These are phyloP conservation scores for Gymnosoma rotundatum DNA, from an alignment of 2,888 invertebrate genomes.

Conservation along the genomic window DNA sequence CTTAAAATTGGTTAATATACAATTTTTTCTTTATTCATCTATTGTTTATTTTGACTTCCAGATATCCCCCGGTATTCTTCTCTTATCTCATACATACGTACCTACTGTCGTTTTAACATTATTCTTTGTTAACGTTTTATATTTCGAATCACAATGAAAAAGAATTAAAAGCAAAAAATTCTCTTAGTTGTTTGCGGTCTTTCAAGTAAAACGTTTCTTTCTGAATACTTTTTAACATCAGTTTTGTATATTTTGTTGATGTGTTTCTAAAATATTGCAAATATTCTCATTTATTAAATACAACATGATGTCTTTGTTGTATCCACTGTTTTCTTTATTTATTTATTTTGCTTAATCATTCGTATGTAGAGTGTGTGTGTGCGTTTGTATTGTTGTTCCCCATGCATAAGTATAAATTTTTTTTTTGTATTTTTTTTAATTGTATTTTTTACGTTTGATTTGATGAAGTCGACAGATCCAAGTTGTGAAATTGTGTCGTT, in stretches of 20 bases:
- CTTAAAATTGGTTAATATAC: too few species aligned
- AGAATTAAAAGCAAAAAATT: slow-evolving; percentile 17
- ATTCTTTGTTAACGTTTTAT: slow-evolving; percentile 59
- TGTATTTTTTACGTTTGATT: slow-evolving; percentile 3
- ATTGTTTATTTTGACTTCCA: too few species aligned
- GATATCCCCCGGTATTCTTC: slow-evolving; percentile 9
- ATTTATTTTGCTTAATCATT: slow-evolving; percentile 8
- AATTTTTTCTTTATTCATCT: too few species aligned
- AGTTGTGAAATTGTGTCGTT: slow-evolving; percentile 33
- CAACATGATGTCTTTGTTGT: too few species aligned
- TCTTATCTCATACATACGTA: neutral
- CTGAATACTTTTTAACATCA: neutral
- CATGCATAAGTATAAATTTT: too few species aligned
- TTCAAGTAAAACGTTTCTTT: slow-evolving; percentile 6
- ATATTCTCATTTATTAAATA: neutral
- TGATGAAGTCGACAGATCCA: neutral
- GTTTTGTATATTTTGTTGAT: neutral
- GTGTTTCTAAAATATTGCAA: neutral
- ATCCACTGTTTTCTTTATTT: neutral
- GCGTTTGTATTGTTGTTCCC: too few species aligned
- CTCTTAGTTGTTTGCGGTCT: slow-evolving; percentile 6
- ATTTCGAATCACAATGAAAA: neutral
- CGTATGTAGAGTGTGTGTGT: neutral
- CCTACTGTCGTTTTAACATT: neutral
- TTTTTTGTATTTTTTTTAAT: neutral